Evolutionary conservation across 2,797 vertebrate genomes (phyloP).

Genomic region (Chelidonichthys spinosus): DNA sequence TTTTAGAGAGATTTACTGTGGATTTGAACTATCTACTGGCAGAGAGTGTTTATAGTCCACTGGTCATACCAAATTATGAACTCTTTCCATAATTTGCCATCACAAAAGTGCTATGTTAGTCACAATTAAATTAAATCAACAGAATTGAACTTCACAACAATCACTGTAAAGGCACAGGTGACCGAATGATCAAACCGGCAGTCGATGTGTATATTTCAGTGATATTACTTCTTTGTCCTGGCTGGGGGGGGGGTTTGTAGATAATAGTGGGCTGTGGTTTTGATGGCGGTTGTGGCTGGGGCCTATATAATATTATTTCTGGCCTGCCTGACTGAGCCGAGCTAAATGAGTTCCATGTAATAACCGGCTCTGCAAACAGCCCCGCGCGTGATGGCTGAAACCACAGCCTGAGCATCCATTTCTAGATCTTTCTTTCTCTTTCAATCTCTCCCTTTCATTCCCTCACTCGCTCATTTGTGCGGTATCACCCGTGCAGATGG

Average conservation of each 20-base stretch:
- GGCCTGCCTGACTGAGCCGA: slow-evolving; percentile 83
- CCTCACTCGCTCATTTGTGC: slow-evolving; percentile 68
- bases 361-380: slow-evolving; percentile 80
- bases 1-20: slow-evolving; percentile 51
- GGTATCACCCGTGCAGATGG: slow-evolving; percentile 39
- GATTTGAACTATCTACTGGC: slow-evolving; percentile 38
- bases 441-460: slow-evolving; percentile 69
- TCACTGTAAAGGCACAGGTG: slow-evolving; percentile 27
- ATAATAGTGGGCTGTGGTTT: slow-evolving; percentile 57
- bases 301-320: slow-evolving; percentile 75
- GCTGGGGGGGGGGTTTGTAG: slow-evolving; percentile 55
- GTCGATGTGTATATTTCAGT: slow-evolving; percentile 23
- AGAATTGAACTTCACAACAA: not conserved
- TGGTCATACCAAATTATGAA: slow-evolving; percentile 16
- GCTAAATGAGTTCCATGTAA: slow-evolving; percentile 83
- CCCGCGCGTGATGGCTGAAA: slow-evolving; percentile 60
- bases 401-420: slow-evolving; percentile 74
- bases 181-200: slow-evolving; percentile 18
- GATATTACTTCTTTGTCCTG: slow-evolving; percentile 51
- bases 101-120: slow-evolving; percentile 5
- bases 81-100: slow-evolving; percentile 1
- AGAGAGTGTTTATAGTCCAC: slow-evolving; percentile 31
- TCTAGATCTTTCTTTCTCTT: slow-evolving; percentile 75
- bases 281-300: slow-evolving; percentile 51
- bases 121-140: slow-evolving; percentile 28